Conservation (phyloP, 1,140 invertebrate species). For the Alviniconcha marisindica region DNA sequence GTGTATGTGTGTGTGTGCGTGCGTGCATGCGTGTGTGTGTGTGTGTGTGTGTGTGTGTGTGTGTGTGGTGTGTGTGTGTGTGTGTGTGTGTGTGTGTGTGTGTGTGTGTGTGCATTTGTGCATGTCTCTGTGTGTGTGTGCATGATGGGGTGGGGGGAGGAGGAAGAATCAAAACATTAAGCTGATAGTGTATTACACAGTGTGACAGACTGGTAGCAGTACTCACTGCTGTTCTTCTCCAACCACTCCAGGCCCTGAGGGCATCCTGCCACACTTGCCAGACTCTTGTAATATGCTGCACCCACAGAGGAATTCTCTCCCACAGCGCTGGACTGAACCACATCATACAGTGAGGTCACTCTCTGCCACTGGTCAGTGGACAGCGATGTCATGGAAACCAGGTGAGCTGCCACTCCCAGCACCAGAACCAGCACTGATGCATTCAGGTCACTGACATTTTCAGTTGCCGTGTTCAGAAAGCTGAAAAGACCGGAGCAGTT, state of each 20-base stretch:
- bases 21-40: no score
- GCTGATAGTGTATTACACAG: no score
- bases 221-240: not conserved
- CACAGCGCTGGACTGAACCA: not conserved
- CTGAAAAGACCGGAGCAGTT: not conserved
- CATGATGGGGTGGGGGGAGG: no score
- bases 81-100: no score
- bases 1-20: no score
- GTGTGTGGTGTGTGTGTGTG: no score
- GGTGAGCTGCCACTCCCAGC: conserved; percentile 2
- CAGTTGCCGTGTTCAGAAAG: conserved; percentile 1
- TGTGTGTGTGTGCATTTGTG: no score
- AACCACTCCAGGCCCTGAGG: not conserved
- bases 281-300: conserved; percentile 27
- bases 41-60: no score
- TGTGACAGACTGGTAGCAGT: no score
- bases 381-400: not conserved
- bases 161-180: no score
- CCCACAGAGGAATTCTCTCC: conserved; percentile 5
- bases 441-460: not conserved
- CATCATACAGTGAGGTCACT: conserved; percentile 4
- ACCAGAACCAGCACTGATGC: conserved; percentile 21
- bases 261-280: not conserved
- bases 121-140: no score
- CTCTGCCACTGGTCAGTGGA: not conserved